A percentile compares a stretch with the other conserved stretches of the same genome.
phyloP scores from a whole-genome alignment of 2,888 invertebrate species.

The Aleiodes testaceus region DNA sequence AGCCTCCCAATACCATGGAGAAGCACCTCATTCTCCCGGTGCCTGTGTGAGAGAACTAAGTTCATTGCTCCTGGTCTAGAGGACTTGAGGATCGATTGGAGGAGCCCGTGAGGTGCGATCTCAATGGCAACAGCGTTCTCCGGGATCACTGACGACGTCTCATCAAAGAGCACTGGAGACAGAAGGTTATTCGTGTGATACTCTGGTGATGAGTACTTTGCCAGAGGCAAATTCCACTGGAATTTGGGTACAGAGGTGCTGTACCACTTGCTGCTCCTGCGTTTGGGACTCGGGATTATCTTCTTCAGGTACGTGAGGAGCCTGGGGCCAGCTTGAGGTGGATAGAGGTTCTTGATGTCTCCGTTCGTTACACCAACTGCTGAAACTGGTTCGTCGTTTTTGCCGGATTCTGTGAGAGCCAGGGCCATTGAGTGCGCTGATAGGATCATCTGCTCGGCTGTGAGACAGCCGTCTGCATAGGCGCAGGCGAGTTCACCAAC shows the following conservation, averaged over 20 bases:
- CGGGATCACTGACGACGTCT: conserved; percentile 85
- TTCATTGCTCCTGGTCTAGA: conserved; percentile 82
- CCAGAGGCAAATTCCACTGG: conserved; percentile 81
- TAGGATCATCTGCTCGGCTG: conserved; percentile 72
- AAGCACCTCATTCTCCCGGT: conserved; percentile 79
- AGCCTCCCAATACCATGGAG: conserved; percentile 81
- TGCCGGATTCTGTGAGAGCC: conserved; percentile 61
- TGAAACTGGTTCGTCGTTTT: conserved; percentile 88
- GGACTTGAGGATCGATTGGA: conserved; percentile 90
- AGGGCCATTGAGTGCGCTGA: conserved; percentile 64
- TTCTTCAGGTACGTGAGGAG: conserved; percentile 79
- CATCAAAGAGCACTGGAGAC: conserved; percentile 83
- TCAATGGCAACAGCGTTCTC: conserved; percentile 89
- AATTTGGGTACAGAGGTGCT: conserved; percentile 86
- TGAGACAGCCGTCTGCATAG: conserved; percentile 90
- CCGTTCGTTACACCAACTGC: conserved; percentile 81
- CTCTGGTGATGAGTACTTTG: conserved; percentile 84
- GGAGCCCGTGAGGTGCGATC: conserved; percentile 90
- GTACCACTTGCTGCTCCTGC: conserved; percentile 85
- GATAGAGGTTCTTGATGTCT: conserved; percentile 79
- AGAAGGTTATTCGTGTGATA: conserved; percentile 91
- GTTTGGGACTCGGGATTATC: conserved; percentile 80
- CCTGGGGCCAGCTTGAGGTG: conserved; percentile 81
- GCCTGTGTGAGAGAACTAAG: conserved; percentile 83
- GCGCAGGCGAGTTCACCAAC: conserved; percentile 96